Evolutionary conservation across 2,888 invertebrate genomes (phyloP).

Genomic region (Thelaira solivaga): DNA sequence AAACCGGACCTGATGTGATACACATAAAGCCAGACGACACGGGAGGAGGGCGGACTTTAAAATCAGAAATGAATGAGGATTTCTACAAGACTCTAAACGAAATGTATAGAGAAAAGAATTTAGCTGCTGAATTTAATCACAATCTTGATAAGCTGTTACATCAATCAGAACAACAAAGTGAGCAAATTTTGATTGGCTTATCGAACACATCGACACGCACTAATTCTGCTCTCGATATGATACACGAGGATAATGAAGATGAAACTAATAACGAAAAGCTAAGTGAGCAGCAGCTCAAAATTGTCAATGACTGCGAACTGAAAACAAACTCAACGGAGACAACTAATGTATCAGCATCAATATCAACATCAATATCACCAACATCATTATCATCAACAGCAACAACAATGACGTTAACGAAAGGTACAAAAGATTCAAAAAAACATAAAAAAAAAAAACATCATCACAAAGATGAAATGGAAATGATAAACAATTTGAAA

Average conservation of each 20-base stretch:
- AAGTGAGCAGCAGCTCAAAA: neutral
- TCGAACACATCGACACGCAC: conserved; percentile 79
- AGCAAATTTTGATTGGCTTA: conserved; percentile 56
- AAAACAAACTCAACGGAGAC: neutral
- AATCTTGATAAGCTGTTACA: conserved; percentile 67
- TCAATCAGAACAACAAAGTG: conserved; percentile 64
- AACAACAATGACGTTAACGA: neutral
- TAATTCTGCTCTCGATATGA: conserved; percentile 88
- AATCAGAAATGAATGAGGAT: conserved; percentile 87
- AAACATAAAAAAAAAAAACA: conserved; percentile 75
- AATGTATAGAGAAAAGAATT: conserved; percentile 87
- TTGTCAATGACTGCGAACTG: neutral
- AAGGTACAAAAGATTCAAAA: conserved; percentile 65
- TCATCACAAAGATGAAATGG: conserved; percentile 74
- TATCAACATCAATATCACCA: neutral
- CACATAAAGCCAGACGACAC: conserved; percentile 72
- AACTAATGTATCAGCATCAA: conserved; percentile 52
- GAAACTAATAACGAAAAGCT: conserved; percentile 48
- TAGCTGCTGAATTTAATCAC: conserved; percentile 67
- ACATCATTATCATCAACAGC: neutral
- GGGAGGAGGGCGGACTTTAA: conserved; percentile 65
- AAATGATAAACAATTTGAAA: conserved; percentile 75
- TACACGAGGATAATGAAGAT: conserved; percentile 91
- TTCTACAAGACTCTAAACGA: conserved; percentile 92
- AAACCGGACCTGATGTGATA: conserved; percentile 67